These are phyloP conservation scores for Scaptomyza graminum DNA, from an alignment of 1,140 invertebrate species.

Conservation along the genomic window DNA sequence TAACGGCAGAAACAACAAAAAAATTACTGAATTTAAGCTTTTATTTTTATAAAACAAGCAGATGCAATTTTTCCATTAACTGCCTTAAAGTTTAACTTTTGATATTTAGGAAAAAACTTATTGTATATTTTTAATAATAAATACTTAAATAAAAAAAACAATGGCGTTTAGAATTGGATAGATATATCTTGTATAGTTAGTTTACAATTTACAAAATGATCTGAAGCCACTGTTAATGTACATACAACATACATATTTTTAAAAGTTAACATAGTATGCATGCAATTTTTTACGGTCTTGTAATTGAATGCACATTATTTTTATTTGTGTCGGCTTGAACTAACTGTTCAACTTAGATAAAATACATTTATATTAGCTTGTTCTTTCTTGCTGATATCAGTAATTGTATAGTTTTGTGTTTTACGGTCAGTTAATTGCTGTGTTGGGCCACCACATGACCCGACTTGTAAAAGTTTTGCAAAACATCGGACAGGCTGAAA, in stretches of 20 bases:
- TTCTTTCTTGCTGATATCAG: slow-evolving; percentile 16
- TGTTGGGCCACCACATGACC: slow-evolving; percentile 74
- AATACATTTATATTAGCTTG: slow-evolving; percentile 12
- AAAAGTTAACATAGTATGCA: slow-evolving; percentile 57
- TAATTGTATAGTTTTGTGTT: slow-evolving; percentile 11
- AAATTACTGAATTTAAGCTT: too few relatives aligned
- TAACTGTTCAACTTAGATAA: slow-evolving; percentile 23
- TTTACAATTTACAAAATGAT: too few relatives aligned
- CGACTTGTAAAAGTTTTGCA: slow-evolving; percentile 91
- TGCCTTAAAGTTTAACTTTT: too few relatives aligned
- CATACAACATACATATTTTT: slow-evolving; percentile 10
- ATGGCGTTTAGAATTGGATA: too few relatives aligned
- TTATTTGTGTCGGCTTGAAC: slow-evolving; percentile 26
- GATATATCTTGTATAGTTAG: too few relatives aligned
- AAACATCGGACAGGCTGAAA: slow-evolving; percentile 91
- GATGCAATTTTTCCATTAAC: too few relatives aligned
- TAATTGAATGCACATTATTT: slow-evolving; percentile 37
- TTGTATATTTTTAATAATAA: too few relatives aligned
- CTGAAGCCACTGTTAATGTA: too few relatives aligned
- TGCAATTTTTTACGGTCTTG: slow-evolving; percentile 62
- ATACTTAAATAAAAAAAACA: too few relatives aligned
- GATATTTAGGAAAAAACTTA: too few relatives aligned
- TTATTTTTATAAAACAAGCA: too few relatives aligned
- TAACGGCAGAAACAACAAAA: too few relatives aligned
- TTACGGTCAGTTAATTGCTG: slow-evolving; percentile 67